Evolutionary conservation across 2,797 vertebrate genomes (phyloP), one percentile per base, ranked within the genome.

Genomic region (Hyperoplus lanceolatus): DNA sequence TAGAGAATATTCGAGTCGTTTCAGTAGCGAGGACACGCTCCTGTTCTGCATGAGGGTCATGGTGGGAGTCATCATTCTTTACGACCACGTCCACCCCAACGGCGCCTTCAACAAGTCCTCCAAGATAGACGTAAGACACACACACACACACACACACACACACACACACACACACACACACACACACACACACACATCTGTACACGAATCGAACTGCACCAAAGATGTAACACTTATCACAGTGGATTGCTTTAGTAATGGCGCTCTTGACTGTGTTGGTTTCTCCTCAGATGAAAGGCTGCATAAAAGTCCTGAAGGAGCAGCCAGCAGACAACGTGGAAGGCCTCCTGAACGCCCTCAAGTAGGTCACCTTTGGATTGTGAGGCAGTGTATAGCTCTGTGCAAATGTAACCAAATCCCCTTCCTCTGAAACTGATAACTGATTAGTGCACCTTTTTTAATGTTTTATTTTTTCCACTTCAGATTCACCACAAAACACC

Each of bases 401-500:
- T 29, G 29, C 29, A 29, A 29, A 29, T 29, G 29, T 29, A 29
- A 29, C 29, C 29, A 29, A 29, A 29, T 29, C 29, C 3, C 29
- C 29, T 3, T 3, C 29, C 29, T 29, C 29, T 29, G 29, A 29
- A 29, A 29, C 46, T 16, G 9, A 6, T 41, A 29, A 29, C 41
- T 16, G 9, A 6, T 41, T 84, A 36, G 84, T 6, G 1, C 7
- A 51, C 10, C 4, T 16, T 63, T 29, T 29, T 14, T 0, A 12
- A 43, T 36, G 1, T 75, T 60, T 12, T 0, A 49, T 16, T 80
- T 39, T 6, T 5, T 42, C 15, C 64, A 73, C 70, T 81, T 45
- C 90, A 99, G 98, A 95, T 99, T 99, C 94, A 99, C 98, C 93
- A 99, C 98, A 76, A 99, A 99, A 94, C 98, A 99, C 95, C 97